Base-by-base conservation (phyloP, 1,140 invertebrate species). In the Batillaria attramentaria region DNA sequence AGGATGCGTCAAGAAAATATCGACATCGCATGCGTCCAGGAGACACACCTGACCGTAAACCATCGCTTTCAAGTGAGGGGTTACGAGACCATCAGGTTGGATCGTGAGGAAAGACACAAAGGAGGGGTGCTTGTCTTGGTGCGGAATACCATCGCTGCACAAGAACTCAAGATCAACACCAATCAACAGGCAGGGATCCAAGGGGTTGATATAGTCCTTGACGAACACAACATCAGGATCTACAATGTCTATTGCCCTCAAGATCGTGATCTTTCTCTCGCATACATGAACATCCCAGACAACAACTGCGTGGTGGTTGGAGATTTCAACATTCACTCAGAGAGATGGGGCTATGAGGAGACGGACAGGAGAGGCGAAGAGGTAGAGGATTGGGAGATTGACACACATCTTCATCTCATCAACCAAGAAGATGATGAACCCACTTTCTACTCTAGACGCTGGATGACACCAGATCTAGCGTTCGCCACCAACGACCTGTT, bases 321-420 rank as follows among this genome's bases (percentile, higher is more conserved):
- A 72, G 69, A 72, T 39, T 42, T 72, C 1, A 68, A 72, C 69
- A 2, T 1, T 43, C 69, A 1, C 2, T 72, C 39, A 33, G 37
- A n/a, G 20, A 41, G 39, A 24, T 2, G 69, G 69, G 69, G 2
- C 1, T 75, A 75, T 75, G 73, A 75, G 1, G 73, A 75, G 20
- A 50, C 50, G 1, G 66, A 77, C 65, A 69, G 18, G 4, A 80
- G 50, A 62, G 79, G 75, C 1, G 79, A 79, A 50, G 79, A 79
- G 46, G 72, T 79, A 6, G 79, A 79, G 46, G 73, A 76, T 46
- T 79, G 79, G 79, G 35, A 37, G 3, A 72, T 72, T 3, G 18
- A 39, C 54, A 77, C 54, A 77, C 37, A 73, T 54, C 46, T 70
- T 13, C 35, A 69, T 31, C 75, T 72, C 35, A 66, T 77, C n/a